Base-by-base conservation (phyloP, 2,113 vertebrate species). In the Xenopus tropicalis region DNA sequence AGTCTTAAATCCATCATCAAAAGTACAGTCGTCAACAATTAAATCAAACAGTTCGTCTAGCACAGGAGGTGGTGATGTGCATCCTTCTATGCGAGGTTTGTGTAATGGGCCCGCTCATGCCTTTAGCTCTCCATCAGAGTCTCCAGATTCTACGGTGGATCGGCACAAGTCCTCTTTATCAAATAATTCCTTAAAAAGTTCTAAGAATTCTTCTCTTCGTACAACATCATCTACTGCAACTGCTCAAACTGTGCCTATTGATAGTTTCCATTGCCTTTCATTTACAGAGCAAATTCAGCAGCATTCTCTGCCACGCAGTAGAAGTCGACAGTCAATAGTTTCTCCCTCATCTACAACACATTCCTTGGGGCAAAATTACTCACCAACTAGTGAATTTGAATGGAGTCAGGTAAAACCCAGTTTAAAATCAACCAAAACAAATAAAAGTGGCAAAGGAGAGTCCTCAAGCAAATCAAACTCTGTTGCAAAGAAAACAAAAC, bases 261-360 rank as follows among this genome's bases (percentile, higher is more conserved):
- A 99, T 69, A 98, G 95, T 65, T 95, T 98, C 71, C 97, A 97
- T 37, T 93, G 85, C 68, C 85, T 98, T 81, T 94, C 93, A 0
- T 98, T 98, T 75, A 98, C 96, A 0, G 96, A 99, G 62, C 96
- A 98, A 74, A 98, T 98, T 78, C 96, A 98, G 61, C 96, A 98
- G 84, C 97, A 98, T 84, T 98, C 97, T 0, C 83, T 98, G 82
- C 96, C 96, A 1, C 95, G 96, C 66, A 98, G 94, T 78, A 88
- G 96, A 61, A 98, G 96, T 29, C 91, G 96, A n/a, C 97, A 98
- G 89, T 98, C 96, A 0, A 90, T 98, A 0, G 94, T 95, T 25
- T 98, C 96, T 46, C 97, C 96, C 6, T 94, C 94, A 22, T 98
- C 97, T 51, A 97, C 96, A 0, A 95, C 93, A 0, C 95, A 95